Evolutionary conservation across 53 echinoderm and acorn worm species (phyloP).

Genomic region (Temnopleurus reevesii): DNA sequence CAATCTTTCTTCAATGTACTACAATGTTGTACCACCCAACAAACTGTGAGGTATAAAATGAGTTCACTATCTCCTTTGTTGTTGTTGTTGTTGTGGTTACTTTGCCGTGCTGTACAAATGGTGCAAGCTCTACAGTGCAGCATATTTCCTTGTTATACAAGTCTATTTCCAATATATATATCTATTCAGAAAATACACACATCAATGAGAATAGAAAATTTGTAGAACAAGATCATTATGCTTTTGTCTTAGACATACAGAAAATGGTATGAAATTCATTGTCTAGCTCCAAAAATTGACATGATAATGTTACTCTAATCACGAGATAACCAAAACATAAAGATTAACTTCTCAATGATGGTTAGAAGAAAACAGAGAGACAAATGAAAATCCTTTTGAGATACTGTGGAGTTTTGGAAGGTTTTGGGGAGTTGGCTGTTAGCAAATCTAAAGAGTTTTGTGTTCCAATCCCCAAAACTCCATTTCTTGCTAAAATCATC

Average conservation of each 20-base stretch:
- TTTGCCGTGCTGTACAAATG: slow-evolving; percentile 17
- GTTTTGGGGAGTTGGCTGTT: no score
- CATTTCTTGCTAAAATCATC: neutral
- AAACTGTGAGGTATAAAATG: slow-evolving; percentile 36
- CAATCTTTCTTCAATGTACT: slow-evolving; percentile 38
- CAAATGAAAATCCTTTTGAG: neutral
- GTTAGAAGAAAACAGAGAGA: neutral
- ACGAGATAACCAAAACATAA: neutral
- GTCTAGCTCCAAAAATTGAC: neutral
- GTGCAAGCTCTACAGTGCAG: slow-evolving; percentile 19
- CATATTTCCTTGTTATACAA: slow-evolving; percentile 37
- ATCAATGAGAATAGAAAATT: slow-evolving; percentile 23
- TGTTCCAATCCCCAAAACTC: neutral
- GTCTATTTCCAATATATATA: slow-evolving; percentile 40
- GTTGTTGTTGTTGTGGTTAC: neutral
- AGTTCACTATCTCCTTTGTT: neutral
- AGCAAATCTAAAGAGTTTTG: neutral
- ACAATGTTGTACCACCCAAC: neutral
- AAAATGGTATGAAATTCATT: neutral
- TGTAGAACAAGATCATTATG: slow-evolving; percentile 16
- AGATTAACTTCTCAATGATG: neutral
- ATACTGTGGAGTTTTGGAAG: neutral
- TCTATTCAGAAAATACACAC: slow-evolving; percentile 31
- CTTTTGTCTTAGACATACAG: neutral
- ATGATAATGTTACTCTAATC: neutral